A percentile compares a stretch with the other conserved stretches of the same genome.
Evolutionary conservation across 2,888 invertebrate genomes (phyloP).

Genomic region (Galerucella pusilla): DNA sequence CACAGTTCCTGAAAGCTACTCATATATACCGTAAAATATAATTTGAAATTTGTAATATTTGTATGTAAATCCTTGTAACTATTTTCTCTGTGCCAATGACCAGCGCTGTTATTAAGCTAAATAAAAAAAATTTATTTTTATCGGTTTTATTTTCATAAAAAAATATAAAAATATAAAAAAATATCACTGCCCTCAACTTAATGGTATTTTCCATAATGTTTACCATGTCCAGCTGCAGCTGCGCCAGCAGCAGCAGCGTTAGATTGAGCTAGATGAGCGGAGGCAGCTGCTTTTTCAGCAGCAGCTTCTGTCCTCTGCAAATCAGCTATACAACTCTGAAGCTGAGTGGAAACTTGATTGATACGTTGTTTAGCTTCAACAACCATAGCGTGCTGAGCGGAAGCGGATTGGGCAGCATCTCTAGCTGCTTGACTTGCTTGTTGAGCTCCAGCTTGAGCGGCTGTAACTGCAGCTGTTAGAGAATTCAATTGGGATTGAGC

Average conservation of each 20-base stretch:
- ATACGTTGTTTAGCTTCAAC: slow-evolving; percentile 73
- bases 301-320: slow-evolving; percentile 78
- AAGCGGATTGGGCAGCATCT: slow-evolving; percentile 48
- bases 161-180: slow-evolving; percentile 5
- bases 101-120: too few species aligned
- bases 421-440: slow-evolving; percentile 45
- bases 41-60: too few species aligned
- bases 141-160: slow-evolving; percentile 11
- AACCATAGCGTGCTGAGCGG: slow-evolving; percentile 50
- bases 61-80: too few species aligned
- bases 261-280: slow-evolving; percentile 77
- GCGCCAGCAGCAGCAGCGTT: slow-evolving; percentile 73
- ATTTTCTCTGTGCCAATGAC: too few species aligned
- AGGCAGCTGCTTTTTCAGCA: slow-evolving; percentile 72
- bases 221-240: slow-evolving; percentile 47
- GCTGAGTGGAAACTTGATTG: slow-evolving; percentile 73
- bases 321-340: slow-evolving; percentile 74
- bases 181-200: neutral
- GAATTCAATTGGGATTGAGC: slow-evolving; percentile 74
- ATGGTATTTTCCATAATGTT: slow-evolving; percentile 24
- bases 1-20: too few species aligned
- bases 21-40: too few species aligned
- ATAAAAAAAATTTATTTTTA: too few species aligned
- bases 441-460: slow-evolving; percentile 51
- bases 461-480: slow-evolving; percentile 74